Conservation (phyloP, 2,888 invertebrate genomes). For the Polydrusus cervinus region DNA sequence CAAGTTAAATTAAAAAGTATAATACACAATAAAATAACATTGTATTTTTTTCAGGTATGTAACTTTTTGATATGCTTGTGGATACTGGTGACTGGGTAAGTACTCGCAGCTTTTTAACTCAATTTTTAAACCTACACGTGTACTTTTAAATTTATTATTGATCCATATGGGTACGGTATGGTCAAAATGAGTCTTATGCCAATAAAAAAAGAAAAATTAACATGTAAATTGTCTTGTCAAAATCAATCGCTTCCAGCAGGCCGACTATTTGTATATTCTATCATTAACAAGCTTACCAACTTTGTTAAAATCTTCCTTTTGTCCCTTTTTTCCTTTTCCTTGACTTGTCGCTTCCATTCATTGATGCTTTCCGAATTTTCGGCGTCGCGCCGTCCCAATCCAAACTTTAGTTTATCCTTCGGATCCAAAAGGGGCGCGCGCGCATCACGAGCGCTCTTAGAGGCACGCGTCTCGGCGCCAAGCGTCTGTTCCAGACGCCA, state of each 20-base stretch:
- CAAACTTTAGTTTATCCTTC: slow-evolving; percentile 40
- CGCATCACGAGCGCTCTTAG: slow-evolving; percentile 67
- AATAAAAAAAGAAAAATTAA: too few relatives aligned
- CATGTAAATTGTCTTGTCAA: too few relatives aligned
- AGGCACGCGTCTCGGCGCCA: slow-evolving; percentile 72
- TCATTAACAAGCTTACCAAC: background rate
- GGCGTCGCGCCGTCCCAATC: slow-evolving; percentile 49
- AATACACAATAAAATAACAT: slow-evolving; percentile 37
- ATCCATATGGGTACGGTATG: background rate
- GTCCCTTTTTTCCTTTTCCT: slow-evolving; percentile 28
- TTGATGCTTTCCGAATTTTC: slow-evolving; percentile 49
- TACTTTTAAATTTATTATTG: too few relatives aligned
- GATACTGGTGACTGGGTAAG: background rate
- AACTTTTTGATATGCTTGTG: background rate
- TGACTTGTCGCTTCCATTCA: slow-evolving; percentile 46
- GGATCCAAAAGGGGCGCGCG: slow-evolving; percentile 67
- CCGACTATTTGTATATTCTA: too few relatives aligned
- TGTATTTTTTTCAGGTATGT: slow-evolving; percentile 49
- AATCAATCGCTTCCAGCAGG: too few relatives aligned
- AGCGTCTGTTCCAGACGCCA: slow-evolving; percentile 63
- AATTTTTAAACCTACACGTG: background rate
- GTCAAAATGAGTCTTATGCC: too few relatives aligned
- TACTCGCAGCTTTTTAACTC: background rate
- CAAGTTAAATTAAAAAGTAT: slow-evolving; percentile 1
- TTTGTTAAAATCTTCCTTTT: slow-evolving; percentile 15